phyloP scores from a whole-genome alignment of 2,888 invertebrate genomes.

The Saturnia japonica region DNA sequence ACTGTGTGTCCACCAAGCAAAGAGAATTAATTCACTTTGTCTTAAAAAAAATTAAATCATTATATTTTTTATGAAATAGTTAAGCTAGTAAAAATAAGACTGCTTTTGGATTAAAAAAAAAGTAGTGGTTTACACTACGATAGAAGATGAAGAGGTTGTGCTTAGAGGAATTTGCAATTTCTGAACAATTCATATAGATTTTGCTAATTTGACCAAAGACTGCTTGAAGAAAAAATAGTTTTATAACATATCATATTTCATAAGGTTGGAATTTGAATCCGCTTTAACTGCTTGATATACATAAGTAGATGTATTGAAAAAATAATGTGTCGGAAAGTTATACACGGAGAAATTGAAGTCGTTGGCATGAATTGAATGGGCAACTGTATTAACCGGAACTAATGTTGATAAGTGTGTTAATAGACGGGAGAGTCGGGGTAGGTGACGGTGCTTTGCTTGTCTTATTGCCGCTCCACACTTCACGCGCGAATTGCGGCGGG shows the following conservation, averaged over 20 bases:
- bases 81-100: constrained; percentile 29
- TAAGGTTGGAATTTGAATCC: constrained; percentile 32
- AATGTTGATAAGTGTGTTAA: too few species aligned
- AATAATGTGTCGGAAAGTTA: neutral
- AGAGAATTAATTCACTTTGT: too few species aligned
- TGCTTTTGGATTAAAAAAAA: constrained; percentile 35
- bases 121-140: constrained; percentile 29
- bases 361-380: too few species aligned
- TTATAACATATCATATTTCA: constrained; percentile 54
- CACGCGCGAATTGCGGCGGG: too few species aligned
- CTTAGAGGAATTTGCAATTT: constrained; percentile 29
- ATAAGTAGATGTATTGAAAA: neutral
- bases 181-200: constrained; percentile 25
- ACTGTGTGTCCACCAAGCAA: too few species aligned
- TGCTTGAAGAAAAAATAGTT: constrained; percentile 52
- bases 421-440: too few species aligned
- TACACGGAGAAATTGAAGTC: too few species aligned
- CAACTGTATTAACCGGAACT: too few species aligned
- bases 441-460: too few species aligned
- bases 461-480: too few species aligned
- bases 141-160: constrained; percentile 40
- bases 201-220: constrained; percentile 65
- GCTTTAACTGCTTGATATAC: constrained; percentile 26
- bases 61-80: too few species aligned
- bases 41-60: too few species aligned